Percentiles rank a stretch among this genome's conserved stretches.
Evolutionary conservation across 2,113 vertebrate species (phyloP).

Genomic region (Galeopterus variegatus): DNA sequence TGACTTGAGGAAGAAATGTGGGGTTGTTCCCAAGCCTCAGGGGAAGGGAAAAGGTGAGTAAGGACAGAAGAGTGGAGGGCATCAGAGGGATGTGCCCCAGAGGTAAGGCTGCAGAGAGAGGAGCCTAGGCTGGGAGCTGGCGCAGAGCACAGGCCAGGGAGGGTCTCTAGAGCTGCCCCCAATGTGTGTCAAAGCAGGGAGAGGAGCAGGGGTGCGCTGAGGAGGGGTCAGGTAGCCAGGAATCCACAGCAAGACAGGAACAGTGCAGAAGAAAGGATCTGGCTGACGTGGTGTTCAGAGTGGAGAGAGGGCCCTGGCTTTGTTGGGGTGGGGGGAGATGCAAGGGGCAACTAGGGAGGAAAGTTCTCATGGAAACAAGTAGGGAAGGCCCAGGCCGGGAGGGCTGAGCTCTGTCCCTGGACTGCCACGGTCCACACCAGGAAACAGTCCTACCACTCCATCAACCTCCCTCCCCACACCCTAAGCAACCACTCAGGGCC

Average conservation of each 20-base stretch:
- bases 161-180: background rate
- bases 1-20: background rate
- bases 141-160: background rate
- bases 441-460: background rate
- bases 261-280: background rate
- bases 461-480: background rate
- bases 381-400: background rate
- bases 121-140: background rate
- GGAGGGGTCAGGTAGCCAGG: background rate
- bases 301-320: background rate
- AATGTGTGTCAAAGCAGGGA: too few relatives aligned
- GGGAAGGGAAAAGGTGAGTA: background rate
- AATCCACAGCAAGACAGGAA: background rate
- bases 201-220: fast-evolving
- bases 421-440: background rate
- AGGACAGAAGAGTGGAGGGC: background rate
- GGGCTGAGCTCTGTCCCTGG: background rate
- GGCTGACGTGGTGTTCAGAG: background rate
- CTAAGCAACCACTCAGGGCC: background rate
- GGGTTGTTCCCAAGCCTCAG: background rate
- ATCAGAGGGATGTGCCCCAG: fast-evolving
- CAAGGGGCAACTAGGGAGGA: background rate
- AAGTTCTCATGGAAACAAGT: background rate
- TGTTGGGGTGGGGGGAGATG: too few relatives aligned
- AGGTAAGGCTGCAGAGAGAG: background rate